A percentile compares a stretch with the other conserved stretches of the same genome.
phyloP scores from a whole-genome alignment of 2,797 vertebrate genomes.

The Mareca penelope region DNA sequence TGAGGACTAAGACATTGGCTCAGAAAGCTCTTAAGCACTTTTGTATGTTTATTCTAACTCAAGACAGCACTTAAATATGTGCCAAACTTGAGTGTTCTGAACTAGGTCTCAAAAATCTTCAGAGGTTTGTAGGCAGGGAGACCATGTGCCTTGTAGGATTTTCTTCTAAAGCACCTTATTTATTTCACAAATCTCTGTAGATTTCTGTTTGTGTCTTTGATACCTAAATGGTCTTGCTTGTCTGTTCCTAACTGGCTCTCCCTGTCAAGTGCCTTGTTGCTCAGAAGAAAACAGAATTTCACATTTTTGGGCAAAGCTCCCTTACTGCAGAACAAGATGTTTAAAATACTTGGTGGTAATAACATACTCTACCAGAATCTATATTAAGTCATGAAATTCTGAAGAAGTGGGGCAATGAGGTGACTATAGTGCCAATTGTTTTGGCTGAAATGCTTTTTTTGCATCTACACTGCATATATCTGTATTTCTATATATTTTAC shows the following conservation, averaged over 20 bases:
- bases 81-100: not conserved
- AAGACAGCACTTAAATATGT: not conserved
- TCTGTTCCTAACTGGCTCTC: not conserved
- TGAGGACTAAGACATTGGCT: not conserved
- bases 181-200: not conserved
- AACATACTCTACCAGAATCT: not conserved
- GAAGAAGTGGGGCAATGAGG: not conserved
- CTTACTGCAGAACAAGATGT: not conserved
- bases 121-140: not conserved
- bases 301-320: not conserved
- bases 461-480: not conserved
- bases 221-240: not conserved
- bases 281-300: not conserved
- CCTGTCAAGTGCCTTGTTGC: not conserved
- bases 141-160: not conserved
- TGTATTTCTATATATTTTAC: slow-evolving; percentile 20
- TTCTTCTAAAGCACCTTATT: not conserved
- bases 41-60: not conserved
- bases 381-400: not conserved
- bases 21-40: not conserved
- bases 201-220: not conserved
- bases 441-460: not conserved
- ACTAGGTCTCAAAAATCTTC: not conserved
- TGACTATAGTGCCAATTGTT: not conserved
- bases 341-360: not conserved